Conservation (phyloP, 2,113 vertebrate genomes). For the Dissostichus mawsoni region DNA sequence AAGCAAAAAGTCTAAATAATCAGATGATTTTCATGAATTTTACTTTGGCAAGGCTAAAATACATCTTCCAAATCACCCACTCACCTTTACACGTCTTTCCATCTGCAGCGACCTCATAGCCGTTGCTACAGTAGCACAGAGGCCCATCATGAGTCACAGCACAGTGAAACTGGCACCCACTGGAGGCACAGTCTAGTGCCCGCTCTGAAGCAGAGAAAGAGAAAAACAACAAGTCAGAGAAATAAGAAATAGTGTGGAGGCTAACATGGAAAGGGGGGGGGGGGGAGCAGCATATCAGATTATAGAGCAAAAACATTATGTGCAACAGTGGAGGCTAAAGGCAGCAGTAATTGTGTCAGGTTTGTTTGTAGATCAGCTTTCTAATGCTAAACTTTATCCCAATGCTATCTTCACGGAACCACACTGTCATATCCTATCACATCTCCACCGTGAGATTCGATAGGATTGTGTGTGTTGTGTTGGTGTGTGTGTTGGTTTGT, state of each 20-base stretch:
- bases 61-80: constrained; percentile 51
- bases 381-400: constrained; percentile 45
- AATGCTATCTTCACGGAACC: constrained; percentile 35
- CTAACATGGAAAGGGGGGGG: background rate
- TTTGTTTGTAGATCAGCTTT: constrained; percentile 38
- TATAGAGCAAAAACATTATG: background rate
- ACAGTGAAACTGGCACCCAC: constrained; percentile 90
- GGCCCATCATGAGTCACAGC: constrained; percentile 88
- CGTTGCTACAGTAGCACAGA: constrained; percentile 90
- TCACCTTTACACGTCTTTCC: constrained; percentile 92
- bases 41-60: constrained; percentile 8
- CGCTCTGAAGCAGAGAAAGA: constrained; percentile 78
- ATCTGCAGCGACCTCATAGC: constrained; percentile 91
- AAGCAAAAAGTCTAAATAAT: constrained; percentile 16
- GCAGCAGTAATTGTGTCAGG: constrained; percentile 17
- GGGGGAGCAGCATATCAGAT: background rate
- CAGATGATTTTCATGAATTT: constrained; percentile 13
- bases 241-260: constrained; percentile 24
- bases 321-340: constrained; percentile 8
- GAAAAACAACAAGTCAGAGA: constrained; percentile 34
- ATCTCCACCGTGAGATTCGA: constrained; percentile 22
- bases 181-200: constrained; percentile 84
- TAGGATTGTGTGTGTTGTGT: background rate
- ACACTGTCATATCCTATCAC: constrained; percentile 25
- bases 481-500: background rate